phyloP scores from a whole-genome alignment of 2,888 invertebrate genomes.

The Oligia strigilis region DNA sequence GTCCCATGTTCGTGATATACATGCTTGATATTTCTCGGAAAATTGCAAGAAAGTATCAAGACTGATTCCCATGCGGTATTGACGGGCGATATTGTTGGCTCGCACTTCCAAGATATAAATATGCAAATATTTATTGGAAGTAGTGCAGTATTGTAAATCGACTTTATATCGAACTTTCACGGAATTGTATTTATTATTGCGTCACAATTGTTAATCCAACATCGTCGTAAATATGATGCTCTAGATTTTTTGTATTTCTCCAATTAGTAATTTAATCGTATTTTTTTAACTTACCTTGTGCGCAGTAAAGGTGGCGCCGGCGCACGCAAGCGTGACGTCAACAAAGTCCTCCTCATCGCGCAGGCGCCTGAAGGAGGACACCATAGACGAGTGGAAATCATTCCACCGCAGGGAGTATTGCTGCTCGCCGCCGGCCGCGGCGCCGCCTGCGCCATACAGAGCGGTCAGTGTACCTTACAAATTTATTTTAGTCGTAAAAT shows the following conservation, averaged over 20 bases:
- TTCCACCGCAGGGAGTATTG: constrained; percentile 98
- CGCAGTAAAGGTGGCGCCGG: constrained; percentile 96
- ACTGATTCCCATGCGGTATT: constrained; percentile 37
- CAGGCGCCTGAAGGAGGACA: constrained; percentile 96
- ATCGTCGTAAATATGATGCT: too few species aligned
- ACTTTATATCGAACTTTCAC: constrained; percentile 21
- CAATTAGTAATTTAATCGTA: background rate
- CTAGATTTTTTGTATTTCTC: background rate
- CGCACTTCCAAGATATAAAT: constrained; percentile 41
- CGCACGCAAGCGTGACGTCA: constrained; percentile 97
- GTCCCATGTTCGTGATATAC: constrained; percentile 33
- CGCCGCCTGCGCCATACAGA: constrained; percentile 80
- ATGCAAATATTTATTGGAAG: constrained; percentile 57
- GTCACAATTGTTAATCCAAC: background rate
- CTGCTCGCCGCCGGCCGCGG: constrained; percentile 92
- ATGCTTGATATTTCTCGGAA: constrained; percentile 51
- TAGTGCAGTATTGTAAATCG: constrained; percentile 36
- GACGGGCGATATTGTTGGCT: constrained; percentile 43
- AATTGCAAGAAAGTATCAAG: constrained; percentile 41
- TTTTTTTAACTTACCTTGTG: constrained; percentile 92
- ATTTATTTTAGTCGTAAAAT: constrained; percentile 62
- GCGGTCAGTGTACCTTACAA: constrained; percentile 62
- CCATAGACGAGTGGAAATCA: constrained; percentile 97
- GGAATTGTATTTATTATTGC: constrained; percentile 18
- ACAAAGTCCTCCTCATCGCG: constrained; percentile 98